Conservation (phyloP, 2,113 vertebrate species). For the Recurvirostra avosetta region DNA sequence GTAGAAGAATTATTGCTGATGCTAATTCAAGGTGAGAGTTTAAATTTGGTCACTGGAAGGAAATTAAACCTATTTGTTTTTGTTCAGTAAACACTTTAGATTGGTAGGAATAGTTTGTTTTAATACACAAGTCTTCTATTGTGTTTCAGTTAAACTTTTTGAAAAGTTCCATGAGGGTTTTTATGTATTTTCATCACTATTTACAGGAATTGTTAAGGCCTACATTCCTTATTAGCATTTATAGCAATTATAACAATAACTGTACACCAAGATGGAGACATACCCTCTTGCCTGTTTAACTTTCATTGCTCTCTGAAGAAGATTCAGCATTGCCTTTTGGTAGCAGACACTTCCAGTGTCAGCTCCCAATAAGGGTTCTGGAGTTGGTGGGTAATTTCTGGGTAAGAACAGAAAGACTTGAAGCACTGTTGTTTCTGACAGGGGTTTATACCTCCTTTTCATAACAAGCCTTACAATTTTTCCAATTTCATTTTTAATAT, state of each 20-base stretch:
- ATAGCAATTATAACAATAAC: neutral
- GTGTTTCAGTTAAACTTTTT: neutral
- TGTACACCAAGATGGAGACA: neutral
- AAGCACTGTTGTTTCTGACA: neutral
- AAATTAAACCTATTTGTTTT: constrained; percentile 35
- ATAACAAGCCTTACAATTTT: neutral
- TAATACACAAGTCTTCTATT: neutral
- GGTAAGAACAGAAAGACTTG: neutral
- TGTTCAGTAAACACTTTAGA: constrained; percentile 27
- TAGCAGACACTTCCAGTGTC: neutral
- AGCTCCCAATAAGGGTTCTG: neutral
- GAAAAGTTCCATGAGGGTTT: neutral
- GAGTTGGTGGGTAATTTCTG: neutral
- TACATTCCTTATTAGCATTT: neutral
- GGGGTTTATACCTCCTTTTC: neutral
- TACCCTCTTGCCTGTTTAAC: neutral
- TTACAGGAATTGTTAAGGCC: neutral
- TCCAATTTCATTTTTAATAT: neutral
- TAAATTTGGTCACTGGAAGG: constrained; percentile 53
- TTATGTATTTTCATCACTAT: neutral
- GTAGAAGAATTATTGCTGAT: constrained; percentile 48
- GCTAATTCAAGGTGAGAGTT: constrained; percentile 61
- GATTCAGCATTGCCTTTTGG: neutral
- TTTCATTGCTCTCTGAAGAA: neutral
- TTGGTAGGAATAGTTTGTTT: constrained; percentile 18